Evolutionary conservation across 2,113 vertebrate genomes (phyloP), one percentile per base, ranked within the genome.

Genomic region (Micromys minutus): DNA sequence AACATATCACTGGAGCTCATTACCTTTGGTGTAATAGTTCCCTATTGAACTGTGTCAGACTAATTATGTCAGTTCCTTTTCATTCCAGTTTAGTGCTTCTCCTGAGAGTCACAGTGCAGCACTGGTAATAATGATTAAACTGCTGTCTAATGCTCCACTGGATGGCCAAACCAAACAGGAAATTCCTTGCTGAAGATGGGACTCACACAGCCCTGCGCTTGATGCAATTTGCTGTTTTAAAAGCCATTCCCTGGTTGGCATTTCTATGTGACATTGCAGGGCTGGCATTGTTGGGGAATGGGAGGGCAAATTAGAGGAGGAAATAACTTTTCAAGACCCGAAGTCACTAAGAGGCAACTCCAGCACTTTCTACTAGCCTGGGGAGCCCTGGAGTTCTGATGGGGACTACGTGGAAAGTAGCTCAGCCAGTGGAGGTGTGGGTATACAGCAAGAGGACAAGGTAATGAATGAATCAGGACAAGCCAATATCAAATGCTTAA

Each of bases 101-200:
- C 97, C 96, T 90, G 97, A 97, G 97, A 97, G 95, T 90, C 63
- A 50, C 96, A 86, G 95, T 96, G 95, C 95, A 95, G 94, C 95
- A 31, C 97, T 69, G 65, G 97, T 98, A 98, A 98, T 97, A 97
- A 98, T 98, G 98, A 98, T 98, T 97, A 98, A 98, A 96, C 96
- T 95, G 96, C 97, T 96, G 97, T 97, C 98, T 90, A 92, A 97
- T 91, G 97, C 98, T 96, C 97, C 86, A 83, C 97, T 96, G 97
- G 97, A 97, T 57, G 89, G 71, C 95, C 94, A 95, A 95, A 93
- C 93, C 86, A 87, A 97, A 91, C 31, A 84, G 81, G 89, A 92
- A 93, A 86, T 92, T 83, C 93, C 91, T 91, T 3, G 63, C 88
- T 39, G 89, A 88, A 91, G 83, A 95, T 9, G 72, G 65, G 69